phyloP scores from a whole-genome alignment of 2,113 vertebrate genomes.

The Dolichotis patagonum region DNA sequence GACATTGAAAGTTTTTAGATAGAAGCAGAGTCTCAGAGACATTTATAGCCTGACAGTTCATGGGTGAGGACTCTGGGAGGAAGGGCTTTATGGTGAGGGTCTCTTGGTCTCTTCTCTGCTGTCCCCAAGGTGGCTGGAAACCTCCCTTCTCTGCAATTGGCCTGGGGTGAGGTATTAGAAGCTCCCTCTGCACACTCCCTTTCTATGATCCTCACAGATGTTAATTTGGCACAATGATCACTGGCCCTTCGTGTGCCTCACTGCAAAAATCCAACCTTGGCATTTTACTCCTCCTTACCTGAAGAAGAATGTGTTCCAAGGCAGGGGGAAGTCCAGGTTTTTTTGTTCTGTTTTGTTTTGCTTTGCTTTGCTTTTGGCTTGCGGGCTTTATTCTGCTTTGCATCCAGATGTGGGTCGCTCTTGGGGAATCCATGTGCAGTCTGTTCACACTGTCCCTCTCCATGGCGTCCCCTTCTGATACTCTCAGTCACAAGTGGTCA shows the following conservation, averaged over 20 bases:
- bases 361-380: not conserved
- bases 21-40: not conserved
- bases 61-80: not conserved
- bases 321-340: not conserved
- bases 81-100: too few species aligned
- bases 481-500: not conserved
- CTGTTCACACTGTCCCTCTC: rapidly evolving
- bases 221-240: not conserved
- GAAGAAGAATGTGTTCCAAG: not conserved
- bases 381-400: not conserved
- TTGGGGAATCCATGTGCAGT: rapidly evolving
- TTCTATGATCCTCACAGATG: not conserved
- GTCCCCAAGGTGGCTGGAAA: not conserved
- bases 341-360: not conserved
- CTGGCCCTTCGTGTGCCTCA: not conserved
- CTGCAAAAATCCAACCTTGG: not conserved
- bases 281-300: not conserved
- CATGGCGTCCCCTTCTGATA: rapidly evolving
- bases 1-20: not conserved
- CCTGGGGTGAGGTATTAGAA: rapidly evolving
- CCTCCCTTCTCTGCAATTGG: not conserved
- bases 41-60: not conserved
- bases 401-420: rapidly evolving
- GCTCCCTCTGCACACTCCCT: not conserved
- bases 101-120: rapidly evolving